Base-by-base conservation (phyloP, 2,797 vertebrate species). In the Diplodus puntazzo region DNA sequence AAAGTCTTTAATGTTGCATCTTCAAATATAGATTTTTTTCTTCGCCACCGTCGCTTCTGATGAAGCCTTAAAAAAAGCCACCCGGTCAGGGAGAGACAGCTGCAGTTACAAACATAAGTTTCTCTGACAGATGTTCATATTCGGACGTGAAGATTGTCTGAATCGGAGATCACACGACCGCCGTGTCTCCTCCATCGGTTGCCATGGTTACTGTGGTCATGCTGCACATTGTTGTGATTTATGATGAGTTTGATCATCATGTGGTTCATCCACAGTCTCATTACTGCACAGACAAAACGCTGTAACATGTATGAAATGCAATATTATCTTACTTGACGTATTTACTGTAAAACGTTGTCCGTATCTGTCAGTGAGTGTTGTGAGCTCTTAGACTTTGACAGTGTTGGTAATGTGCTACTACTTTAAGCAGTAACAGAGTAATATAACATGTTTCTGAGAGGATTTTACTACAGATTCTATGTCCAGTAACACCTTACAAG, bases 1-100 rank as follows among this genome's bases (percentile, higher is more conserved):
- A 63, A 75, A 20, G 11, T n/a, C 59, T 67, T 65, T 66, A 20
- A 76, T 65, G 69, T 64, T 60, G 57, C 57, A 45, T 66, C 46
- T 69, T 75, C 48, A 66, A 69, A 62, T 72, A 75, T 27, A 20
- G 60, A 62, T 49, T 62, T 49, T 52, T 53, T 62, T 49, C 48
- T n/a, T 12, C 10, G 11, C 14, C 14, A 11, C 16, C 21, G 20
- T 48, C 42, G 69, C 30, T 71, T 25, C 14, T 73, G 46, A 53
- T 63, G 14, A 66, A 58, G 23, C 18, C 42, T 68, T 2, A 16
- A 54, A 23, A 25, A 50, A 67, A 69, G 18, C 53, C 57, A 9
- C 7, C 3, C 42, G 11, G 48, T 62, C 58, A 14, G 27, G 34
- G 5, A 69, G 14, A 71, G 58, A 25, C 52, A 21, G 60, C 48